A percentile compares a stretch with the other conserved stretches of the same genome.
Evolutionary conservation across 2,888 invertebrate species (phyloP).

Genomic region (Lamproptera curius): DNA sequence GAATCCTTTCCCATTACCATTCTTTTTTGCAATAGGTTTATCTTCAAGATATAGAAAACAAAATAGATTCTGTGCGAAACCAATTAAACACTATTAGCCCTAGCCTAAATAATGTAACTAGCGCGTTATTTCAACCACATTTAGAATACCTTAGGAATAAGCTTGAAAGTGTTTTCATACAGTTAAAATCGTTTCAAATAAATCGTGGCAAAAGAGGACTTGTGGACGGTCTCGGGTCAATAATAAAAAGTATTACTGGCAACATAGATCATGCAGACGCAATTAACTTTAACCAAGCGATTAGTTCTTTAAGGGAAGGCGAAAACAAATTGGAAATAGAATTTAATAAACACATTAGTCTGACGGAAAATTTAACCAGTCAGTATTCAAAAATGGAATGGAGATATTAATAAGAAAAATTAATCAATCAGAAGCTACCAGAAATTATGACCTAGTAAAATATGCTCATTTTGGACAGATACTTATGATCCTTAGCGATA

Average conservation of each 20-base stretch:
- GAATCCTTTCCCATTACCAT: conserved; percentile 28
- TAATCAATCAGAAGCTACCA: neutral
- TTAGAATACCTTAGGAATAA: neutral
- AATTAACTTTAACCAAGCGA: neutral
- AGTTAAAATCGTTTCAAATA: neutral
- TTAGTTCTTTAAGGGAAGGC: neutral
- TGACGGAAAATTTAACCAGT: neutral
- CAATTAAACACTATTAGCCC: neutral
- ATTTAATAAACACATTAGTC: neutral
- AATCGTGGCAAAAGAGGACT: neutral
- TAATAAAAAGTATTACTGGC: neutral
- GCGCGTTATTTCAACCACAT: neutral
- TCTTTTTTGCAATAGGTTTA: conserved; percentile 21
- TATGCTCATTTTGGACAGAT: too few relatives aligned
- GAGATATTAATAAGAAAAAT: neutral
- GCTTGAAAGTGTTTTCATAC: neutral
- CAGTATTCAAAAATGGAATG: neutral
- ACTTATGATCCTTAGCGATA: too few relatives aligned
- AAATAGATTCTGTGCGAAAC: neutral
- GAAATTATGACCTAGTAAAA: neutral
- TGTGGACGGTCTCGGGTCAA: neutral
- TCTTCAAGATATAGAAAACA: neutral
- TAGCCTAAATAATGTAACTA: neutral
- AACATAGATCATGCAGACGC: neutral
- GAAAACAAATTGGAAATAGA: neutral